Evolutionary conservation across 2,888 invertebrate genomes (phyloP).

Genomic region (Beris morrisii): DNA sequence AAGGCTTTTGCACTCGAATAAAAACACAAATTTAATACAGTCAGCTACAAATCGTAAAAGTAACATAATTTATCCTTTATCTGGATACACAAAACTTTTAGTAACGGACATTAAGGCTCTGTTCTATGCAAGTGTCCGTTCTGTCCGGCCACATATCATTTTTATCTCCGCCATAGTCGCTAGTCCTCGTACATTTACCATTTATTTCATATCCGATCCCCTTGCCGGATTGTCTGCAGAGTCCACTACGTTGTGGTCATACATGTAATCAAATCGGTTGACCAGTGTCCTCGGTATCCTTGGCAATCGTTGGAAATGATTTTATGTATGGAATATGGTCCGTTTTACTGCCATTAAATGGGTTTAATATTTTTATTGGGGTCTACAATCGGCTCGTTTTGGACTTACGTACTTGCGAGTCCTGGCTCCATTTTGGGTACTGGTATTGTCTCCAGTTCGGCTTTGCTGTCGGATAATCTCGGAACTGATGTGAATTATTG

Average conservation of each 20-base stretch:
- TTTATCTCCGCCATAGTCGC: conserved; percentile 32
- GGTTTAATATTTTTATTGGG: conserved; percentile 39
- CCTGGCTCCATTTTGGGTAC: neutral
- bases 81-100: conserved; percentile 4
- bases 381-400: conserved; percentile 19
- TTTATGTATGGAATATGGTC: conserved; percentile 37
- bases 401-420: neutral
- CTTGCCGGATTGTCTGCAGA: neutral
- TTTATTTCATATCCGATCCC: too few species aligned
- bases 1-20: neutral
- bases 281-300: conserved; percentile 21
- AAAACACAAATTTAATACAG: conserved; percentile 16
- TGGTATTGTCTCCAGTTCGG: neutral
- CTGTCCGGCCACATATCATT: conserved; percentile 33
- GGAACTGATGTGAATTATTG: conserved; percentile 28
- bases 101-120: conserved; percentile 9
- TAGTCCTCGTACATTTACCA: conserved; percentile 16
- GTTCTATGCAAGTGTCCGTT: conserved; percentile 1
- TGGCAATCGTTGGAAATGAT: conserved; percentile 31
- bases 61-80: conserved; percentile 13
- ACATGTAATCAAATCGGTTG: conserved; percentile 30
- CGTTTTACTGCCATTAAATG: conserved; percentile 35
- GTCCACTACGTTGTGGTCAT: conserved; percentile 12
- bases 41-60: conserved; percentile 13
- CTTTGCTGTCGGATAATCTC: conserved; percentile 20